Base-by-base conservation (phyloP, 2,888 invertebrate genomes). In the Brenthis hecate region DNA sequence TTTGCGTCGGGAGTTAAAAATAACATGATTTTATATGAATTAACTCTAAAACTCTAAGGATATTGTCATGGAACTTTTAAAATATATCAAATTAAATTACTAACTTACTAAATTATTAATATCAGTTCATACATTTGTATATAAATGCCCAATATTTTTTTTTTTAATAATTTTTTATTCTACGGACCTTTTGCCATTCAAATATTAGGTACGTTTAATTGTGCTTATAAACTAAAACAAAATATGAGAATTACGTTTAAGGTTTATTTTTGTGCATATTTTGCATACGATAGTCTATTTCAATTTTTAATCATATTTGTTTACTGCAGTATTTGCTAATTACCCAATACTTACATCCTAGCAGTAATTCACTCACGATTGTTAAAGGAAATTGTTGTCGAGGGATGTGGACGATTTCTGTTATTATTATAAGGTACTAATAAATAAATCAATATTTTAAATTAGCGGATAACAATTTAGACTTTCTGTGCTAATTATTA, bases 321-420 rank as follows among this genome's bases (percentile, higher is more conserved):
- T 47, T 51, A 56, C 56, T 28, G 47, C 14, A 54, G 53, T 47
- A n/a, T 69, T 61, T 19, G 6, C 28, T 23, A 58, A 69, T 66
- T 66, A 62, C 65, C 11, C 53, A 62, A 72, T 54, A 51, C 19
- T 14, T 50, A 61, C 68, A 64, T 70, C 72, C 72, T 70, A 68
- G 56, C 65, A 60, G 64, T 69, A 70, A 56, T 56, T 70, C 62
- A 68, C 57, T 61, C 65, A 53, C 32, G 54, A 56, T 57, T 66
- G 36, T 19, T 60, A 66, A 74, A 77, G 78, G 77, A 76, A 75
- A 72, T 72, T 60, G 74, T 74, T 74, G 69, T 68, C 58, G 73
- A 73, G 73, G 75, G 77, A 78, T 76, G 72, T 69, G 58, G 61
- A 32, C 68, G 70, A 76, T 77, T 77, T 76, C 73, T 68, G 75